Base-by-base conservation (phyloP, 2,797 vertebrate species). In the Chloroceryle amazona region DNA sequence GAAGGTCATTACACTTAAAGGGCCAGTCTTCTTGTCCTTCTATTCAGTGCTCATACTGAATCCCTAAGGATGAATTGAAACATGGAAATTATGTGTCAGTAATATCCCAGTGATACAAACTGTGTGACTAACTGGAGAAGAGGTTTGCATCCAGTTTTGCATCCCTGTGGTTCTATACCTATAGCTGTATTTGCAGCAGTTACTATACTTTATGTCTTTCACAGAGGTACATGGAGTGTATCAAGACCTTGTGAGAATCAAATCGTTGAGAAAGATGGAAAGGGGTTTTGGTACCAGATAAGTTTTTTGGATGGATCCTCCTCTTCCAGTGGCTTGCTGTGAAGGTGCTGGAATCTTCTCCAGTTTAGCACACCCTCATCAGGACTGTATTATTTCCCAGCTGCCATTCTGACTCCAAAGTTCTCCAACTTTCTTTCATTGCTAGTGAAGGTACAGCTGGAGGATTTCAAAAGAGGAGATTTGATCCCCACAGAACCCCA, bases 381-480 rank as follows among this genome's bases (percentile, higher is more conserved):
- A 37, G 51, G 37, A 33, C 60, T 63, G 8, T 79, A 7, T 58
- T 79, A 51, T 42, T 93, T 89, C 66, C 29, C 74, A 89, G 83
- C 49, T 79, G 70, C 35, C 3, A 3, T 42, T 89, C 60, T 62
- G 66, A 55, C 55, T 81, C 67, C 35, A 11, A 39, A 44, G 57
- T 58, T 35, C 57, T 58, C 60, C 72, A 54, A 0, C 29, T 60
- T 75, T 61, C 62, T 81, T 81, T 75, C 62, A 35, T 37, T 65
- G 31, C 37, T 41, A 46, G 46, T 81, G 39, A 90, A 78, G 57
- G 37, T 65, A 31, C 86, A 90, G 57, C 83, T 86, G 89, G 37
- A 83, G 63, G 67, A 60, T 92, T 93, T 94, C 72, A 52, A 57
- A 94, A 83, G 37, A 74, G 31, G 58, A 67, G 58, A 75, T 81